Base-by-base conservation (phyloP, 2,113 vertebrate species). In the Trematomus loennbergii region DNA sequence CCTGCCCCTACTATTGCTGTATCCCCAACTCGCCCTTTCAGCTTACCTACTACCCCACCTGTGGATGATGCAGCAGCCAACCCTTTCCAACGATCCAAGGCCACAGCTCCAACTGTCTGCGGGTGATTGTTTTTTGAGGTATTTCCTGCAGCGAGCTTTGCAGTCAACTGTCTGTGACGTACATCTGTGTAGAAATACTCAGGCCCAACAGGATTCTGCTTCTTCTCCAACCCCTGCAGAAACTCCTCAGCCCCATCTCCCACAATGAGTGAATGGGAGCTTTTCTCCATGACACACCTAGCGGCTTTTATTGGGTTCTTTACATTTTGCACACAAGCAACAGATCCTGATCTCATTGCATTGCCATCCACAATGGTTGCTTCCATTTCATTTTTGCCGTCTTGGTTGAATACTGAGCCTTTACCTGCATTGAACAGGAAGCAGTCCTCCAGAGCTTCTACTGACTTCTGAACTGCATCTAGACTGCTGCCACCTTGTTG, bases 341-440 rank as follows among this genome's bases (percentile, higher is more conserved):
- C 95, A 36, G 95, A 91, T 64, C 95, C 95, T 11, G 94, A 94
- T 4, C 62, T 92, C 64, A 55, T 79, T 50, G 66, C 9, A n/a
- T 59, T 88, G 25, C 95, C 95, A 74, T 96, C 95, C 22, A 93
- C 87, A 45, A 96, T 89, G 40, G 92, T 89, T 55, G 95, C 95
- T 80, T 96, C 95, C 92, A 95, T 84, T 90, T 96, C 95, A 68
- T 93, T 92, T 75, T 91, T 84, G 15, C 94, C 93, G 54, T 95
- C 92, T 84, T 86, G 88, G 89, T 95, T 96, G 71, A 95, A 94
- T 12, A 95, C 95, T 5, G 95, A 92, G 11, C 95, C 95, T 86
- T 95, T 95, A 4, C 95, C 95, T 18, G 95, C 95, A 79, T 96
- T 96, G 82, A 96, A 96, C 55, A 96, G 87, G 81, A 95, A 95